Conservation (phyloP, 2,888 invertebrate genomes). For the Drosophila prostipennis region DNA sequence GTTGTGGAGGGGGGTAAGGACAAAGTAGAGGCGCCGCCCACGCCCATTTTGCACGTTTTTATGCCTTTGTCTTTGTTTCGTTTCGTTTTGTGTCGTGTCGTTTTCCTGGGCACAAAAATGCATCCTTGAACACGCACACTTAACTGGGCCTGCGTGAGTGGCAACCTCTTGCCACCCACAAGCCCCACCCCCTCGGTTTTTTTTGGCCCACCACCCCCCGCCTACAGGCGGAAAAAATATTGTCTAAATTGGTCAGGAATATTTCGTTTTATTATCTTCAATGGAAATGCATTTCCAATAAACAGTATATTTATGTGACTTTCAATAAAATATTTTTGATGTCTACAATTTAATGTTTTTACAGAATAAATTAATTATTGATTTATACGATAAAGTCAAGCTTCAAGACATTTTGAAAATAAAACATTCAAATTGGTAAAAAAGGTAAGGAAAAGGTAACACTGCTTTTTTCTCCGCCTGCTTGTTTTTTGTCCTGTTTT, state of each 20-base stretch:
- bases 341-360: too few species aligned
- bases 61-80: constrained; percentile 74
- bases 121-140: constrained; percentile 79
- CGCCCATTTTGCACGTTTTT: constrained; percentile 78
- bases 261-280: neutral
- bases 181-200: neutral
- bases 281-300: neutral
- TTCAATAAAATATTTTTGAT: too few species aligned
- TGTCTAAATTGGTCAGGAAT: neutral
- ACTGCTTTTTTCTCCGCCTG: neutral
- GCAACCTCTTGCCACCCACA: constrained; percentile 50
- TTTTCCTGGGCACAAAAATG: constrained; percentile 77
- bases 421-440: too few species aligned
- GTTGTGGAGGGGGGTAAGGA: constrained; percentile 5
- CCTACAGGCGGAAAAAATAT: constrained; percentile 6
- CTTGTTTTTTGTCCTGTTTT: constrained; percentile 10
- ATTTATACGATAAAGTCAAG: too few species aligned
- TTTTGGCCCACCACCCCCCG: constrained; percentile 3
- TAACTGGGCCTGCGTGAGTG: constrained; percentile 80
- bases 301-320: too few species aligned
- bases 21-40: constrained; percentile 32
- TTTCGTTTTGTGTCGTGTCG: constrained; percentile 69
- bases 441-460: too few species aligned
- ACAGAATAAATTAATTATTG: too few species aligned
- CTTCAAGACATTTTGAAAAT: too few species aligned